Conservation (phyloP, 2,113 vertebrate genomes). For the Callaeas wilsoni region DNA sequence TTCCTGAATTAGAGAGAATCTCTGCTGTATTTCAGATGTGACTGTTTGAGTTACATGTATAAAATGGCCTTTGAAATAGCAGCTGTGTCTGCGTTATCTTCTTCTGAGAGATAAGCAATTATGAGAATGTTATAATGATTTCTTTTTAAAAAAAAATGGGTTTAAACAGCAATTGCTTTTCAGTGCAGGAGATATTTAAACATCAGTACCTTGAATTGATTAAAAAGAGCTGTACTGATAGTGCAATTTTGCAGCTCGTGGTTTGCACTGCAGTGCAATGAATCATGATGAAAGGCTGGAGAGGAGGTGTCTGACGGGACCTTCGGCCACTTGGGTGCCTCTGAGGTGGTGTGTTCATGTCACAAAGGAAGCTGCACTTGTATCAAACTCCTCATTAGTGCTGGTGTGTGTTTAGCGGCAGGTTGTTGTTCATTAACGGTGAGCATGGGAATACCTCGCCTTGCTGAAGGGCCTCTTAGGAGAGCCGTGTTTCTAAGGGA, state of each 20-base stretch:
- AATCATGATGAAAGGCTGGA: constrained; percentile 14
- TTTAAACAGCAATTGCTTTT: constrained; percentile 40
- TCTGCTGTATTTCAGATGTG: constrained; percentile 32
- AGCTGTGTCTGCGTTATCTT: constrained; percentile 39
- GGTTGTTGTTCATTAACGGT: background rate
- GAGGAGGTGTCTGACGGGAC: background rate
- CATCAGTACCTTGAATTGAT: constrained; percentile 39
- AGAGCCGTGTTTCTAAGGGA: background rate
- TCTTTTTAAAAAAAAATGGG: background rate
- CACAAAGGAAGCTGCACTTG: background rate
- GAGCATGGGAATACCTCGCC: background rate
- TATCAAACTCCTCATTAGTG: background rate
- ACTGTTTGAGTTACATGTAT: background rate
- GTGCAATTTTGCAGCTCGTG: constrained; percentile 11
- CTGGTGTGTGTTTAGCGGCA: background rate
- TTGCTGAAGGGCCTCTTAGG: background rate
- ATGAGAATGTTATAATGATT: constrained; percentile 46
- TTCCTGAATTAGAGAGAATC: constrained; percentile 21
- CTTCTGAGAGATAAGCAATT: constrained; percentile 55
- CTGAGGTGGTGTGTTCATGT: background rate
- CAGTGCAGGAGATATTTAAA: constrained; percentile 36
- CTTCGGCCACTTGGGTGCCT: background rate
- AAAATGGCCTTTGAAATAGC: constrained; percentile 49
- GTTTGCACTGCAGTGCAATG: background rate
- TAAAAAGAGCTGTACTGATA: constrained; percentile 26